Conservation (phyloP, 2,797 vertebrate species). For the Myiotriccus ornatus region DNA sequence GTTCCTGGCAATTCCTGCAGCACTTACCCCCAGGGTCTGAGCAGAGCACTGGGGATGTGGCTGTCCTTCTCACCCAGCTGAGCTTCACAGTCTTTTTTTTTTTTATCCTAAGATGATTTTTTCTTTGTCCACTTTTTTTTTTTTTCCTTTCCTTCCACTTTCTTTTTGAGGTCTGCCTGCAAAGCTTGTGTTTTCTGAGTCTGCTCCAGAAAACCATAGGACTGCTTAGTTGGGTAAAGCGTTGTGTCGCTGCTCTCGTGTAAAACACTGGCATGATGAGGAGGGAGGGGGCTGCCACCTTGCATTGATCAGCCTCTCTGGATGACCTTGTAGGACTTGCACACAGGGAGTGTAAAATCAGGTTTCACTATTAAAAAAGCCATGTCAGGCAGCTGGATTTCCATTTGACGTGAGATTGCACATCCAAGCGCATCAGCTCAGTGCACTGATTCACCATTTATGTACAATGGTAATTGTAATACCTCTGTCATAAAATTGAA, state of each 20-base stretch:
- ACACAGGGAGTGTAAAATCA: neutral
- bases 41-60: neutral
- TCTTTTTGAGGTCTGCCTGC: neutral
- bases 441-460: neutral
- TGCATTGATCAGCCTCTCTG: neutral
- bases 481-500: neutral
- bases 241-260: accelerated
- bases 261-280: accelerated
- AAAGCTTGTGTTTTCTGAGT: neutral
- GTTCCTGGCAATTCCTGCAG: neutral
- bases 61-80: neutral
- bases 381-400: neutral
- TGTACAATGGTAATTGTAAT: neutral
- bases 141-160: neutral
- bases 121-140: no score
- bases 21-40: neutral
- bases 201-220: neutral
- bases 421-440: neutral
- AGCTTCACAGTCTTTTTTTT: neutral
- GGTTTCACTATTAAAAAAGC: neutral
- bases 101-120: neutral
- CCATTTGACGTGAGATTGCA: neutral
- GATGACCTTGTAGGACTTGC: neutral
- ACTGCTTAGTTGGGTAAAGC: neutral
- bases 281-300: accelerated